phyloP scores from a whole-genome alignment of 23 tunicate species.

The Ascidia mentula region DNA sequence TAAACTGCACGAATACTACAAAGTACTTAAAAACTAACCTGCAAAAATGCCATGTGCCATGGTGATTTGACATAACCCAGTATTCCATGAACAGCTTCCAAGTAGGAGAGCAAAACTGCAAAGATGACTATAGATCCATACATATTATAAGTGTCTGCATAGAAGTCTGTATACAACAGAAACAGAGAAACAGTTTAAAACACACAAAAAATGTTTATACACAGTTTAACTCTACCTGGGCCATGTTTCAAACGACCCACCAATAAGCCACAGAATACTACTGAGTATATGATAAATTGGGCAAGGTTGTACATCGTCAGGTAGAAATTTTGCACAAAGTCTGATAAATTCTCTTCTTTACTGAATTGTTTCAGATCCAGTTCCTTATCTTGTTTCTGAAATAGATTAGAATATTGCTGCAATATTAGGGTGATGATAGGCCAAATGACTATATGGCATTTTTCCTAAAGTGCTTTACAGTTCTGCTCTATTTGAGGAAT shows the following conservation, averaged over 20 bases:
- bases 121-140: conserved; percentile 48
- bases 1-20: neutral
- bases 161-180: neutral
- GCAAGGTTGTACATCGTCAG: conserved; percentile 30
- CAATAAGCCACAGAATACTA: conserved; percentile 13
- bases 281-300: conserved; percentile 21
- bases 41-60: conserved; percentile 45
- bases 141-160: conserved; percentile 19
- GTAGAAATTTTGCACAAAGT: conserved; percentile 29
- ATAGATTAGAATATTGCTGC: no score
- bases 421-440: no score
- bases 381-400: conserved; percentile 15
- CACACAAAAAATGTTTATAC: neutral
- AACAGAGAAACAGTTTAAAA: neutral
- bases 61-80: conserved; percentile 43
- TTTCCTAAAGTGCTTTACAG: no score
- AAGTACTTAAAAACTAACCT: conserved; percentile 13
- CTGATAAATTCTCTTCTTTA: neutral
- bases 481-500: no score
- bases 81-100: conserved; percentile 55
- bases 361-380: neutral
- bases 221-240: conserved; percentile 20
- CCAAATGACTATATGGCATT: no score
- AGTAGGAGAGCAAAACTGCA: conserved; percentile 46
- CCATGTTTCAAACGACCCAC: conserved; percentile 15